Base-by-base conservation (phyloP, 2,888 invertebrate species). In the Metellina segmentata region DNA sequence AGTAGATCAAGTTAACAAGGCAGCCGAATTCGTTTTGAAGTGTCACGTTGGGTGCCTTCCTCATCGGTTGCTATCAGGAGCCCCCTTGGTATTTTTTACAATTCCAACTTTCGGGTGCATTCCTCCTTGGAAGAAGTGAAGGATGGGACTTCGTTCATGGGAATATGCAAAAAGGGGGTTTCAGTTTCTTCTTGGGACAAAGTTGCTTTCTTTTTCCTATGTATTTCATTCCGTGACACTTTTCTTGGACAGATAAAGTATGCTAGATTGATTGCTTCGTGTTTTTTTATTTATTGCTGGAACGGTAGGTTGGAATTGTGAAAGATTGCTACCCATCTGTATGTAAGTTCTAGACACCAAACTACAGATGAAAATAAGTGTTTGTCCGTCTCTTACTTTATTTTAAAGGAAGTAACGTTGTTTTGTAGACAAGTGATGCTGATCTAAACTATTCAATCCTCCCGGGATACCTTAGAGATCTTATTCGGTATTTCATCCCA, bases 91-190 rank as follows among this genome's bases (percentile, higher is more conserved):
- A 69, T 85, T 75, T 70, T 79, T 71, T 79, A 71, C 19, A n/a
- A 51, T 81, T 81, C 81, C 34, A 81, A 75, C 79, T 81, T 88
- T 81, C 9, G 6, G 52, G 16, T n/a, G 85, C 79, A 9, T 34
- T 48, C n/a, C 72, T 34, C 48, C 85, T 83, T 7, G 69, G 49
- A 20, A 20, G 34, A 20, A 52, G 71, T 81, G 81, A 88, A 81
- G 20, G 75, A 69, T 85, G n/a, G 75, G 48, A 16, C 51, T 53
- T 81, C 51, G 74, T n/a, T 48, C 9, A 49, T 81, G 19, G 61
- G 81, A 81, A 81, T 81, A 75, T 88, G 61, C 74, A 88, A 88
- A 61, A 61, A 85, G n/a, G 51, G 69, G 69, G 52, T 81, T 81
- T 79, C 77, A 7, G 77, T 75, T 85, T 19, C n/a, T 51, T 70